phyloP scores from a whole-genome alignment of 2,888 invertebrate species.

The Eristalis arbustorum region DNA sequence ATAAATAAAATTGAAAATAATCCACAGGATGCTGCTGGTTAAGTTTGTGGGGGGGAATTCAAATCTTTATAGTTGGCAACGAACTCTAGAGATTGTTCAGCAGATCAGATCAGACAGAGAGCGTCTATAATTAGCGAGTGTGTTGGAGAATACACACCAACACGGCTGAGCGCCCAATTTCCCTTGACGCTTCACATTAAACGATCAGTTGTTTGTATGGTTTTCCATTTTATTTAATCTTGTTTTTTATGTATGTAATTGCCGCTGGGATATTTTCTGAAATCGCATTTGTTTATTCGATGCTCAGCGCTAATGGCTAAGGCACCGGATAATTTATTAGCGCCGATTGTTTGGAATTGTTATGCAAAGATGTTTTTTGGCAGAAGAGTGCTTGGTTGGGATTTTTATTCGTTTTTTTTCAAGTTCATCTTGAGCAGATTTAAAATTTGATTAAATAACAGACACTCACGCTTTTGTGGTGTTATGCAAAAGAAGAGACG shows the following conservation, averaged over 20 bases:
- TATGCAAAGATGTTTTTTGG: neutral
- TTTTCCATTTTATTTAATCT: neutral
- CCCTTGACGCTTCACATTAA: slow-evolving; percentile 6
- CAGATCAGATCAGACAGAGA: slow-evolving; percentile 1
- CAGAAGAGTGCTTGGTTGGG: neutral
- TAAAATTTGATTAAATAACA: too few relatives aligned
- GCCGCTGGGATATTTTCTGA: neutral
- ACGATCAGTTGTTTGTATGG: neutral
- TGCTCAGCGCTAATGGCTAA: neutral
- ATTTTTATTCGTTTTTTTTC: neutral
- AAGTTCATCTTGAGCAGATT: neutral
- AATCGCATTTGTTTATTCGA: slow-evolving; percentile 1
- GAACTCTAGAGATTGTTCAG: neutral
- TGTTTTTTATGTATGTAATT: neutral
- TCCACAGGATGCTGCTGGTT: neutral
- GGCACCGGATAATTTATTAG: slow-evolving; percentile 5
- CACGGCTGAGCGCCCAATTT: slow-evolving; percentile 21
- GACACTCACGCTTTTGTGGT: too few relatives aligned
- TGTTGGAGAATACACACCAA: slow-evolving; percentile 5
- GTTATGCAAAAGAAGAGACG: too few relatives aligned
- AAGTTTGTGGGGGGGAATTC: neutral
- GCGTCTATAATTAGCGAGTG: slow-evolving; percentile 12
- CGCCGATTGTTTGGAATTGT: neutral
- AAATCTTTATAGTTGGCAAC: slow-evolving; percentile 18
- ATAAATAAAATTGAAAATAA: neutral